These are phyloP conservation scores for Lophura nycthemera DNA, from an alignment of 2,113 vertebrate species.

Conservation along the genomic window DNA sequence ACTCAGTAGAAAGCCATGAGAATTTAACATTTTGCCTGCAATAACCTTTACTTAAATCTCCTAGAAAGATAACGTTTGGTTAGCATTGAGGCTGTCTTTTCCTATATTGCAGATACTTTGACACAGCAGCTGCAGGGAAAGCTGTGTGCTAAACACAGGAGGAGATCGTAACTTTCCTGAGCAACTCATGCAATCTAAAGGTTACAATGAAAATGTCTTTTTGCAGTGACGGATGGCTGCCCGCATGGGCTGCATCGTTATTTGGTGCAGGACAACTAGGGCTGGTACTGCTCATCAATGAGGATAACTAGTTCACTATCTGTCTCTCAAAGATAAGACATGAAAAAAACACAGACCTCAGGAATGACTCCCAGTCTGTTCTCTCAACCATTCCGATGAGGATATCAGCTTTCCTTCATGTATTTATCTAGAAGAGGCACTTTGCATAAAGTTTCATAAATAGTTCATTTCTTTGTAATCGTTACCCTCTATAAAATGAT, in stretches of 20 bases:
- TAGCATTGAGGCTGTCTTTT: background rate
- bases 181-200: conserved; percentile 36
- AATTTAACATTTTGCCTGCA: background rate
- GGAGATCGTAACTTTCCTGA: conserved; percentile 18
- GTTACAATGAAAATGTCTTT: conserved; percentile 7
- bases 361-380: conserved; percentile 24
- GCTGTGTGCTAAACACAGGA: conserved; percentile 20
- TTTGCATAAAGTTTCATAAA: background rate
- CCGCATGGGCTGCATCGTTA: conserved; percentile 9
- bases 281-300: background rate
- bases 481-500: background rate
- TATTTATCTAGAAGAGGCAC: background rate
- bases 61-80: background rate
- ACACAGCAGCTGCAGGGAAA: background rate
- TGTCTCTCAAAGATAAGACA: conserved; percentile 57
- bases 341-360: background rate
- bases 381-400: background rate
- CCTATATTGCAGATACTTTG: background rate
- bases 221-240: conserved; percentile 27
- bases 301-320: conserved; percentile 33
- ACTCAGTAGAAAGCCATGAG: background rate
- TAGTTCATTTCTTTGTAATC: background rate
- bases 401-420: background rate
- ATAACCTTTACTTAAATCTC: background rate
- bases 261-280: background rate